Evolutionary conservation across 2,113 vertebrate species (phyloP), one percentile per base, ranked within the genome.

Genomic region (Lagopus leucura): DNA sequence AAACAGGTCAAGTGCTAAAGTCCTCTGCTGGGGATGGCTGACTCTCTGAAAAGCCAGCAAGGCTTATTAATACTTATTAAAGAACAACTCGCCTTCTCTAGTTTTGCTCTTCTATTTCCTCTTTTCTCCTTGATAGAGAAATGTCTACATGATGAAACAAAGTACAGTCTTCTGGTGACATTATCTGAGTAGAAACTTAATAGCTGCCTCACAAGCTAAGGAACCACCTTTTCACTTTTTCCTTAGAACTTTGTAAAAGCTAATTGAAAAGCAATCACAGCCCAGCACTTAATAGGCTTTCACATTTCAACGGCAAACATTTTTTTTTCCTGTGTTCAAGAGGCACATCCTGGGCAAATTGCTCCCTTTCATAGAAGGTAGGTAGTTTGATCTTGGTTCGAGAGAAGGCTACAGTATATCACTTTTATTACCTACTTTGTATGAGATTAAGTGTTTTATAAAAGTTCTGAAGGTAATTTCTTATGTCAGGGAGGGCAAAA

Each of bases 401-500:
- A 73, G 57, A 92, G 64, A 77, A 83, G 34, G 7, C 75, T 47
- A 61, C 69, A 36, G 4, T 67, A 15, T 65, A 65, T 86, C 52
- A 91, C 38, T 91, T 92, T 81, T 90, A 92, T 91, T 83, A 75
- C 69, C 36, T 75, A 45, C 47, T 89, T 91, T 65, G 60, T 86
- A 38, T 57, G 73, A 92, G 85, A 88, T 88, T 82, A 75, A 81
- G 88, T 83, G 82, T 86, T 95, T 94, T 94, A 69, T 65, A 86
- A 81, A 95, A 96, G 65, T 91, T 94, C 82, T 58, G 82, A 88
- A 94, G 91, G 76, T 90, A 78, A 92, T 90, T 94, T 91, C 67
- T 77, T 90, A 45, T 90, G 61, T 78, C 61, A 86, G 21, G n/a
- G 38, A 90, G 65, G 22, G 48, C 72, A 48, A 82, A 88, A 92